A percentile compares a stretch with the other conserved stretches of the same genome.
phyloP scores from a whole-genome alignment of 2,888 invertebrate genomes.

The Pantelozetes paolii region DNA sequence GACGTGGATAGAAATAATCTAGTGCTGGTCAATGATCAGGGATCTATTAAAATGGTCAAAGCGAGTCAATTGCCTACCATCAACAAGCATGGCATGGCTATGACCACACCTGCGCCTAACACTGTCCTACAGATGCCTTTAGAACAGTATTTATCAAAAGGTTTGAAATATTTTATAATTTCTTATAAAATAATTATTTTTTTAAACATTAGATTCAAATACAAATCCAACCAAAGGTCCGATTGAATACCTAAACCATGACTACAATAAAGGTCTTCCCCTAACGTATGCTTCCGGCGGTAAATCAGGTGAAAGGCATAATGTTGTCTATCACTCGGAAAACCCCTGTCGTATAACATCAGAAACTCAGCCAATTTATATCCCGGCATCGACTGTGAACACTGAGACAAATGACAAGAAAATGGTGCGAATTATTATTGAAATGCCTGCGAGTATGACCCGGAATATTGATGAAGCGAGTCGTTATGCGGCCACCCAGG shows the following conservation, averaged over 20 bases:
- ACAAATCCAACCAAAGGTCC: neutral
- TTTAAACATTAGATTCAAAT: neutral
- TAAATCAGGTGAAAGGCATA: neutral
- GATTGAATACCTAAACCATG: neutral
- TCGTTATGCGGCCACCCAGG: conserved; percentile 25
- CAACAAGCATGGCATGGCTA: neutral
- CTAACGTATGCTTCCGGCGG: neutral
- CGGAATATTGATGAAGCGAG: conserved; percentile 24
- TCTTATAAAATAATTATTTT: neutral
- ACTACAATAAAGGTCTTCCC: neutral
- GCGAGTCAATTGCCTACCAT: conserved; percentile 20
- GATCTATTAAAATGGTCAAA: neutral
- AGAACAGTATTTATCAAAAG: conserved; percentile 13
- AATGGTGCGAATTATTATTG: conserved; percentile 21
- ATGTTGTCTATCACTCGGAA: neutral
- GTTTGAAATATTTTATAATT: neutral
- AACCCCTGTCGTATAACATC: neutral
- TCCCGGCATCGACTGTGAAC: neutral
- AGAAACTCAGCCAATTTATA: neutral
- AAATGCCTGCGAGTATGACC: conserved; percentile 28
- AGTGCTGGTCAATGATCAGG: conserved; percentile 24
- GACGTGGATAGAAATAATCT: conserved; percentile 5
- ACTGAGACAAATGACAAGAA: neutral
- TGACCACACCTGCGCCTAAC: neutral
- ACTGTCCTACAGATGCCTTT: conserved; percentile 9